A percentile compares a stretch with the other conserved stretches of the same genome.
Conservation (phyloP, 2,888 invertebrate genomes). For the Heliothis peltigera region DNA sequence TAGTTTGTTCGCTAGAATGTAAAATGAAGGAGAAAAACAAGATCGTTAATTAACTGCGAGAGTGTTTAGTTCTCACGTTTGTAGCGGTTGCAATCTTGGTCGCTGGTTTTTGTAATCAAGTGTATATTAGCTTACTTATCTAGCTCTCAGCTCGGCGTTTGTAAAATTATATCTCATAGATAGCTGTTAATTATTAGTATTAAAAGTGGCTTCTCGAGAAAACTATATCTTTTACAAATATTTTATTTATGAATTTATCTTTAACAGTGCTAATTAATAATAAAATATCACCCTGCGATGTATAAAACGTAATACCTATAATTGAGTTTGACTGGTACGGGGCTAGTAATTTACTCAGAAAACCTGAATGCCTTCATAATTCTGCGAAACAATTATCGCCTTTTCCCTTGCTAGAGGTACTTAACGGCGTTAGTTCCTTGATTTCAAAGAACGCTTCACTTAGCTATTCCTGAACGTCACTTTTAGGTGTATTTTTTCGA, state of each 20-base stretch:
- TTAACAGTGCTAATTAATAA: not conserved
- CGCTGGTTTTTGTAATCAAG: slow-evolving; percentile 1
- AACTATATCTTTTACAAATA: too few species aligned
- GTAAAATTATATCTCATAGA: not conserved
- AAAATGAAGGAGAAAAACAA: slow-evolving; percentile 9
- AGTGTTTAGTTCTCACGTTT: slow-evolving; percentile 11
- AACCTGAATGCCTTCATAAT: slow-evolving; percentile 9
- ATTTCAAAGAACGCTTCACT: slow-evolving; percentile 21
- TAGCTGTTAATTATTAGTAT: not conserved
- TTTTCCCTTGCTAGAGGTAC: not conserved
- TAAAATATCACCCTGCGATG: not conserved
- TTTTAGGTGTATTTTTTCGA: not conserved
- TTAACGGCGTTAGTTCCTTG: slow-evolving; percentile 3
- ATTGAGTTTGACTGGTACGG: not conserved
- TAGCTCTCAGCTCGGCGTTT: not conserved
- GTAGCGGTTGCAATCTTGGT: slow-evolving; percentile 4
- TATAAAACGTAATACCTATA: too few species aligned
- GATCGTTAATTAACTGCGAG: slow-evolving; percentile 39
- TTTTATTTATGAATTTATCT: not conserved
- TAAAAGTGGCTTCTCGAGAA: too few species aligned
- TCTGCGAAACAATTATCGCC: slow-evolving; percentile 26
- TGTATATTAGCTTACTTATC: slow-evolving; percentile 8
- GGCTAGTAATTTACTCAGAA: slow-evolving; percentile 20
- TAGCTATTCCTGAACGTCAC: slow-evolving; percentile 2
- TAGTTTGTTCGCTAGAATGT: slow-evolving; percentile 10